Percentiles rank a stretch among this genome's conserved stretches.
These are phyloP conservation scores for Ctenoplectra terminalis DNA, from an alignment of 1,140 invertebrate genomes.

Conservation along the genomic window DNA sequence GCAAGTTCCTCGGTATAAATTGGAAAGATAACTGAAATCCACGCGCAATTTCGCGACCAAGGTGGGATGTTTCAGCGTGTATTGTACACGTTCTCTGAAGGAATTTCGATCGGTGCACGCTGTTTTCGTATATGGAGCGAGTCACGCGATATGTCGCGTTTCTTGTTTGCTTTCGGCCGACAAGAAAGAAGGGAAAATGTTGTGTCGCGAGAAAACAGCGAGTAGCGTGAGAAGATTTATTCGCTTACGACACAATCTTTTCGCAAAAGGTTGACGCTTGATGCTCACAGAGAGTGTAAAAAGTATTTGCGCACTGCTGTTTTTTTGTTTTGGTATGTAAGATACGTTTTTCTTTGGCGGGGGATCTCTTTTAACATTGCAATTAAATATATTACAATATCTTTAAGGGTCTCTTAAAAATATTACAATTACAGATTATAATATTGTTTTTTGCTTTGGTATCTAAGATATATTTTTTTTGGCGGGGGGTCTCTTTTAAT, in stretches of 20 bases:
- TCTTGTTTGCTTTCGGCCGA: neutral
- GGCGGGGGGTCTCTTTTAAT: no score
- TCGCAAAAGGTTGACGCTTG: neutral
- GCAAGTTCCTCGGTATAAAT: neutral
- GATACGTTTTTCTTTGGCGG: neutral
- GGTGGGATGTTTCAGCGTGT: neutral
- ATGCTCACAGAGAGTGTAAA: neutral
- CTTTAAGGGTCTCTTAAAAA: no score
- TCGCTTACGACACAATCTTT: neutral
- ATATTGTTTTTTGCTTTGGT: no score
- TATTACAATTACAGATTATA: no score
- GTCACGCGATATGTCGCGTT: neutral
- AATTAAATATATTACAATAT: no score
- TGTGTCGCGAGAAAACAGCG: neutral
- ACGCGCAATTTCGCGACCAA: neutral
- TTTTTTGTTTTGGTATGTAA: neutral
- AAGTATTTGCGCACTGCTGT: neutral
- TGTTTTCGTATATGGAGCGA: neutral
- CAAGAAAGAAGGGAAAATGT: neutral
- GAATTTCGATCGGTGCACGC: neutral
- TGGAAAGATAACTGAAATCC: constrained; percentile 19
- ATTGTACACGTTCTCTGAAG: neutral
- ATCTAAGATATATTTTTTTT: no score
- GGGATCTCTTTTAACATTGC: no score
- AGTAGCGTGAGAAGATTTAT: constrained; percentile 10